Evolutionary conservation across 2,888 invertebrate genomes (phyloP).

Genomic region (Cheilosia vernalis): DNA sequence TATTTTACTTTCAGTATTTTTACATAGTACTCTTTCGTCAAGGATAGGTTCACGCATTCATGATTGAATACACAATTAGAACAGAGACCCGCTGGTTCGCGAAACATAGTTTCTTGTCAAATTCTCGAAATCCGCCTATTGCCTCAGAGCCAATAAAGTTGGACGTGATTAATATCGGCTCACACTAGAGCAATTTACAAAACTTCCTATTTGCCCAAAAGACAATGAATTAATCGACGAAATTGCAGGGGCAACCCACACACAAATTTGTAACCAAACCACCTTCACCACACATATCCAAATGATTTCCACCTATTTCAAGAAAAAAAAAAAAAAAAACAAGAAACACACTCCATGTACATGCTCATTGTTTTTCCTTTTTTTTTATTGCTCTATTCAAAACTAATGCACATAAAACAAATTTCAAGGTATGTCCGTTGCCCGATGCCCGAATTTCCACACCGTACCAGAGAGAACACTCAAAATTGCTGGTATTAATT

Average conservation of each 20-base stretch:
- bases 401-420: constrained; percentile 51
- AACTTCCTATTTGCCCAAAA: constrained; percentile 13
- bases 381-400: constrained; percentile 40
- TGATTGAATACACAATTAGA: no score
- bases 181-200: constrained; percentile 29
- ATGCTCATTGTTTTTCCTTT: not conserved
- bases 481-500: constrained; percentile 66
- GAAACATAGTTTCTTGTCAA: no score
- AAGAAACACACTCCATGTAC: not conserved
- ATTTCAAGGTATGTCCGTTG: constrained; percentile 71
- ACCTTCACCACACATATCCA: constrained; percentile 49
- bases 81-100: no score
- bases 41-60: no score
- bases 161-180: constrained; percentile 29
- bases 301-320: constrained; percentile 20
- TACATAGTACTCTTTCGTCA: no score
- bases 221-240: constrained; percentile 13
- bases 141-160: constrained; percentile 7
- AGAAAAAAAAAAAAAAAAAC: constrained; percentile 7
- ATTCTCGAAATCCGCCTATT: not conserved
- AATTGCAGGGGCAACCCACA: constrained; percentile 32
- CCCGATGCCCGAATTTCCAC: constrained; percentile 58
- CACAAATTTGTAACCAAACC: constrained; percentile 31
- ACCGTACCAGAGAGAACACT: constrained; percentile 32
- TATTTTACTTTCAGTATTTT: no score